Evolutionary conservation across 1,140 invertebrate genomes (phyloP).

Genomic region (Drosophila azteca): DNA sequence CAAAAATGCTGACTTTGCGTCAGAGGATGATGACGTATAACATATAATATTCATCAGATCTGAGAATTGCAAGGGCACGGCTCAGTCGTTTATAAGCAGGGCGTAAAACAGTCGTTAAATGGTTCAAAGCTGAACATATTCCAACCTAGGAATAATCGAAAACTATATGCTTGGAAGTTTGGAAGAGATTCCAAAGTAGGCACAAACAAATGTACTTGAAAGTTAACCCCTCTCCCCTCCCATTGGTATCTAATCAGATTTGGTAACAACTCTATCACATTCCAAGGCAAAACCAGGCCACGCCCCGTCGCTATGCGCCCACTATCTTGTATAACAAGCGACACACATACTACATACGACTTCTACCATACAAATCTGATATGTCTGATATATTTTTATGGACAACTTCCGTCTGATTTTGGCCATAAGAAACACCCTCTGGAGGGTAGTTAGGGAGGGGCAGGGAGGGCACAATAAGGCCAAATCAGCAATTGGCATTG

Average conservation of each 20-base stretch:
- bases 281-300: too few species aligned
- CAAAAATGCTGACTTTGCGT: conserved; percentile 44
- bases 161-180: too few species aligned
- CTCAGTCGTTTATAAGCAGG: too few species aligned
- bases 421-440: neutral
- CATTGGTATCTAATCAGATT: conserved; percentile 6
- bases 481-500: conserved; percentile 53
- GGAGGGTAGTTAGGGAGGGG: neutral
- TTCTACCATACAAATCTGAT: neutral
- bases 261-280: neutral
- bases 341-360: too few species aligned
- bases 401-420: conserved; percentile 27
- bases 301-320: too few species aligned
- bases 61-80: conserved; percentile 8
- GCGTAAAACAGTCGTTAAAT: too few species aligned
- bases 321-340: too few species aligned
- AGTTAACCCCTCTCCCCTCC: neutral
- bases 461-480: neutral
- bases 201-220: neutral
- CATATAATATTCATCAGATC: conserved; percentile 15
- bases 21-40: conserved; percentile 10
- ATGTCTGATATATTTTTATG: conserved; percentile 26
- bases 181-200: neutral
- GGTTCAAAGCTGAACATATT: too few species aligned
- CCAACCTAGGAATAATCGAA: too few species aligned